These are phyloP conservation scores for Drosophila differens DNA, from an alignment of 2,888 invertebrate genomes.

Conservation along the genomic window DNA sequence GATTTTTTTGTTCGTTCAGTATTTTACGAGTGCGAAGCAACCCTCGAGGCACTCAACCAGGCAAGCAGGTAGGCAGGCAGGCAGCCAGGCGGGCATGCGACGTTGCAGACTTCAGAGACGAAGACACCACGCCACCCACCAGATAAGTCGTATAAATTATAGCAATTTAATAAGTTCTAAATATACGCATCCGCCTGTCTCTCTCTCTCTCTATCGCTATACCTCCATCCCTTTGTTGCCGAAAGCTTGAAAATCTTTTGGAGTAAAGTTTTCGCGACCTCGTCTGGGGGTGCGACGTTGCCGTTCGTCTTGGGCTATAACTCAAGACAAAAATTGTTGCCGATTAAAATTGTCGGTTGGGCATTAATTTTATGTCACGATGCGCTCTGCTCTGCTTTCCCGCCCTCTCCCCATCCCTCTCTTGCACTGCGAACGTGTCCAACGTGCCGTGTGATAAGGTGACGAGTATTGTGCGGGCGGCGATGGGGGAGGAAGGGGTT, in stretches of 20 bases:
- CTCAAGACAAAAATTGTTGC: slow-evolving; percentile 81
- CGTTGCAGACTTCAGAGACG: slow-evolving; percentile 12
- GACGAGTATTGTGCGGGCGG: slow-evolving; percentile 33
- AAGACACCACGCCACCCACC: slow-evolving; percentile 29
- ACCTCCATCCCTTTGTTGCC: slow-evolving; percentile 7
- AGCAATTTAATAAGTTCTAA: slow-evolving; percentile 84
- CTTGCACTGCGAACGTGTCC: slow-evolving; percentile 31
- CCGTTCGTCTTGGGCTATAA: slow-evolving; percentile 62
- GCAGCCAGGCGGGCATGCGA: neutral
- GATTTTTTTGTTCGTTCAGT: slow-evolving; percentile 36
- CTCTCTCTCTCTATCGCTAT: slow-evolving; percentile 6
- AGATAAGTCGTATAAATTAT: slow-evolving; percentile 84
- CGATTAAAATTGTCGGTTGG: slow-evolving; percentile 83
- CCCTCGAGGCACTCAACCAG: slow-evolving; percentile 53
- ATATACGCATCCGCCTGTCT: slow-evolving; percentile 80
- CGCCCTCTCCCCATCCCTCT: neutral
- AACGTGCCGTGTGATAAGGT: slow-evolving; percentile 71
- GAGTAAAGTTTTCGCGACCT: slow-evolving; percentile 63
- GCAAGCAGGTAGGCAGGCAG: neutral
- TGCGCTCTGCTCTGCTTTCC: slow-evolving; percentile 52
- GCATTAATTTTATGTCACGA: slow-evolving; percentile 83
- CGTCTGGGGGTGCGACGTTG: slow-evolving; percentile 37
- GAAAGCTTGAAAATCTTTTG: slow-evolving; percentile 69
- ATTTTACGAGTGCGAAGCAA: slow-evolving; percentile 62
- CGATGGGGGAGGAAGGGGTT: neutral